Percentiles rank a stretch among this genome's conserved stretches.
Evolutionary conservation across 2,113 vertebrate species (phyloP).

Genomic region (Syngnathus typhle): DNA sequence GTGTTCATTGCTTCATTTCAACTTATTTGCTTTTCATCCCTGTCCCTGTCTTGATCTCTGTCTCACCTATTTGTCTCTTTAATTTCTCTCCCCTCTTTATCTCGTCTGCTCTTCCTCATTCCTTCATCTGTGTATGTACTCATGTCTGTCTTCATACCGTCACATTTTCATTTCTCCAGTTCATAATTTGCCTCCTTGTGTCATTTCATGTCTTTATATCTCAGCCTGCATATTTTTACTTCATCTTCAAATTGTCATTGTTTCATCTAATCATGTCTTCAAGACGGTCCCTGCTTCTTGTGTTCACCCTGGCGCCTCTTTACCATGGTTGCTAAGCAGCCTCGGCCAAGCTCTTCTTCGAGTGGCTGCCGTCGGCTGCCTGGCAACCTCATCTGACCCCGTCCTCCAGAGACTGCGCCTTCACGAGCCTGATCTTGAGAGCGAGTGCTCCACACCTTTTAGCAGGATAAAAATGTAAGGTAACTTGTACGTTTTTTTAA

Average conservation of each 20-base stretch:
- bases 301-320: background rate
- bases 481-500: too few relatives aligned
- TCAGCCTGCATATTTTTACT: background rate
- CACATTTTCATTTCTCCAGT: background rate
- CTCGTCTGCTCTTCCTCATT: too few relatives aligned
- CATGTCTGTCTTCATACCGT: background rate
- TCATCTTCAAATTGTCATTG: background rate
- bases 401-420: background rate
- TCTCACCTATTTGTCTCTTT: too few relatives aligned
- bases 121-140: too few relatives aligned
- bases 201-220: background rate
- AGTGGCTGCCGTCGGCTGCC: background rate
- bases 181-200: background rate
- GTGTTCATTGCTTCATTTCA: too few relatives aligned
- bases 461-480: background rate
- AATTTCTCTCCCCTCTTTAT: too few relatives aligned
- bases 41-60: too few relatives aligned
- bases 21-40: too few relatives aligned
- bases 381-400: conserved; percentile 6
- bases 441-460: background rate
- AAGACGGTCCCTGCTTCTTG: background rate
- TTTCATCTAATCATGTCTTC: background rate
- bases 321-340: background rate
- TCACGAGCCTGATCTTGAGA: background rate
- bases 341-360: background rate